Conservation (phyloP, 2,888 invertebrate genomes). For the Rhorus exstirpatorius region DNA sequence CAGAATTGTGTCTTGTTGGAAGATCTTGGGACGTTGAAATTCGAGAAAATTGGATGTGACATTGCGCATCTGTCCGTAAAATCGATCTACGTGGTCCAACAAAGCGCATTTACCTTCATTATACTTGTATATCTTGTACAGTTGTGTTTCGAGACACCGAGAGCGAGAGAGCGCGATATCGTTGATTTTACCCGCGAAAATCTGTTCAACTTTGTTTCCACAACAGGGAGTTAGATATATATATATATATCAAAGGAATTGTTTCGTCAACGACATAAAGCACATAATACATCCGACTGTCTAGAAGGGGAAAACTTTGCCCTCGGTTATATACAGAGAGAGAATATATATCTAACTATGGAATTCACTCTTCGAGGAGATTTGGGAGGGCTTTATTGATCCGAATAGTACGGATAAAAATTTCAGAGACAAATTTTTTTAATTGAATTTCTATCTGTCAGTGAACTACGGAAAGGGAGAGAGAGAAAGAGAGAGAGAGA, state of each 20-base stretch:
- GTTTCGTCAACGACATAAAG: slow-evolving; percentile 43
- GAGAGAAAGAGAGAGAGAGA: background rate
- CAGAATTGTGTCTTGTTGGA: background rate
- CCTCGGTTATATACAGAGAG: slow-evolving; percentile 9
- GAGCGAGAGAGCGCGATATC: slow-evolving; percentile 17
- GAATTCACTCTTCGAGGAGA: slow-evolving; percentile 10
- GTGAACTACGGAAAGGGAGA: background rate
- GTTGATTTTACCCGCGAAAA: slow-evolving; percentile 39
- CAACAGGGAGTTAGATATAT: too few relatives aligned
- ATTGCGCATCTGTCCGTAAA: slow-evolving; percentile 44
- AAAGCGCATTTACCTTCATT: slow-evolving; percentile 22
- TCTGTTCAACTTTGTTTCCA: slow-evolving; percentile 54
- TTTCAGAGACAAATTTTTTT: background rate
- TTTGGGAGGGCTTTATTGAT: slow-evolving; percentile 18
- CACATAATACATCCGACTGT: slow-evolving; percentile 24
- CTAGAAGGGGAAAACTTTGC: slow-evolving; percentile 40
- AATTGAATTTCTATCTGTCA: too few relatives aligned
- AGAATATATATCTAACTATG: background rate
- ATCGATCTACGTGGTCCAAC: slow-evolving; percentile 25
- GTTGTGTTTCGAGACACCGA: slow-evolving; percentile 45
- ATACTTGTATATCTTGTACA: slow-evolving; percentile 19
- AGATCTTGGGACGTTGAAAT: slow-evolving; percentile 45
- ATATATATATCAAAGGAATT: slow-evolving; percentile 43
- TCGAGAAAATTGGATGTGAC: slow-evolving; percentile 41
- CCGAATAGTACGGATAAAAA: slow-evolving; percentile 4